Evolutionary conservation across 2,113 vertebrate genomes (phyloP).

Genomic region (Mormyrus lacerda): DNA sequence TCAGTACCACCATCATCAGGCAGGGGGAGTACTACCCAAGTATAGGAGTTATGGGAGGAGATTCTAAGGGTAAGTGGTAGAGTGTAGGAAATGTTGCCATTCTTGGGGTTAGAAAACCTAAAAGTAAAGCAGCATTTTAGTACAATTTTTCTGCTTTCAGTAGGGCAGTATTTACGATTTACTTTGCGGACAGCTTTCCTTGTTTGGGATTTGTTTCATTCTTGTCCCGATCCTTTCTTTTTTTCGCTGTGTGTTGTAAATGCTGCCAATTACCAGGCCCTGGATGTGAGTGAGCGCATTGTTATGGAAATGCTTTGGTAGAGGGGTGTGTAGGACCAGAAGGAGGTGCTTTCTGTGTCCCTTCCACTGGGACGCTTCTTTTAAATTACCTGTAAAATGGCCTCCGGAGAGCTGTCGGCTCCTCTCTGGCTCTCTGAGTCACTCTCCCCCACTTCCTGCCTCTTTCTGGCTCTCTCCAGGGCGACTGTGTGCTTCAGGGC

Average conservation of each 20-base stretch:
- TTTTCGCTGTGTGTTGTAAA: constrained; percentile 27
- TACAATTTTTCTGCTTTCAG: not conserved
- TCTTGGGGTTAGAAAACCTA: not conserved
- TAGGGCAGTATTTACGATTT: not conserved
- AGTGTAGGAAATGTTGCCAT: not conserved
- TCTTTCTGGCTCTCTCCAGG: constrained; percentile 26
- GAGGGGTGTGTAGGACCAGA: constrained; percentile 18
- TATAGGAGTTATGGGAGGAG: not conserved
- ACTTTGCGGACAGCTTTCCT: not conserved
- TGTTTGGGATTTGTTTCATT: constrained; percentile 15
- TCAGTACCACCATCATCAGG: not conserved
- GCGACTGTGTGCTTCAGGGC: not conserved
- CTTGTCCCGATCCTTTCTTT: constrained; percentile 27
- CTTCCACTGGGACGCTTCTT: constrained; percentile 50
- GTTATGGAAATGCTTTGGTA: constrained; percentile 29
- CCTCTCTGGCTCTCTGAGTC: constrained; percentile 32
- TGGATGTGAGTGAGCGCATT: constrained; percentile 43
- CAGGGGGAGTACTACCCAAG: not conserved
- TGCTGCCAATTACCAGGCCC: constrained; percentile 43
- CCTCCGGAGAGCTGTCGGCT: constrained; percentile 46
- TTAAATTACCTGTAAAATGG: constrained; percentile 66
- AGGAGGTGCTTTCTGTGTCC: constrained; percentile 41
- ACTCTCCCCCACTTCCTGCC: constrained; percentile 16
- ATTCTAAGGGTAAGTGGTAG: not conserved
- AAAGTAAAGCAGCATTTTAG: not conserved